Conservation (phyloP, 2,797 vertebrate species). For the Brotula barbata region DNA sequence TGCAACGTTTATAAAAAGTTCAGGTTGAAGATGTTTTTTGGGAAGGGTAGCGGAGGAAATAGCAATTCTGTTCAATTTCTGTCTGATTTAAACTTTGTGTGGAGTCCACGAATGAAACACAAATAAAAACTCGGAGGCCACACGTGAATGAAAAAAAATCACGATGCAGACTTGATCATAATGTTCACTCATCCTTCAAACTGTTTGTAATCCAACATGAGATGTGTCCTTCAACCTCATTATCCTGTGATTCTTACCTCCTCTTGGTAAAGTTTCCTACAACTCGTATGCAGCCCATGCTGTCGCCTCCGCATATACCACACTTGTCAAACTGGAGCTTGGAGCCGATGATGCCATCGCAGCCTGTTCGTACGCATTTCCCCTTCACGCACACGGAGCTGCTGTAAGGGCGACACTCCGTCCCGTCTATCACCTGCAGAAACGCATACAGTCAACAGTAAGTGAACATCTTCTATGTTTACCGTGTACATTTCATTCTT, state of each 20-base stretch:
- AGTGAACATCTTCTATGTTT: background rate
- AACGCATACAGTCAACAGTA: background rate
- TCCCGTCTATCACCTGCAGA: conserved; percentile 81
- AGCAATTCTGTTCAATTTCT: too few relatives aligned
- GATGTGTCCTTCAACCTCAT: too few relatives aligned
- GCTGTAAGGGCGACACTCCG: conserved; percentile 92
- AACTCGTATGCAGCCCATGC: conserved; percentile 89
- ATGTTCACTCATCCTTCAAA: too few relatives aligned
- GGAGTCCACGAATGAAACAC: too few relatives aligned
- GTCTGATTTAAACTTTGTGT: too few relatives aligned
- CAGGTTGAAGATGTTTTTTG: too few relatives aligned
- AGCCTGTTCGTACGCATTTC: conserved; percentile 92
- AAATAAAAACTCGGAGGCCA: too few relatives aligned
- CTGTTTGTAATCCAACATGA: too few relatives aligned
- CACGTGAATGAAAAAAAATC: too few relatives aligned
- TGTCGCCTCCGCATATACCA: conserved; percentile 93
- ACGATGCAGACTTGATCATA: too few relatives aligned
- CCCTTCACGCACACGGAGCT: conserved; percentile 94
- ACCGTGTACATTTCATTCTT: background rate
- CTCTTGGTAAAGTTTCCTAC: conserved; percentile 93
- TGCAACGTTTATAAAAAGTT: too few relatives aligned
- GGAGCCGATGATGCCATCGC: conserved; percentile 95
- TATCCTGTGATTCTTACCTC: conserved; percentile 80
- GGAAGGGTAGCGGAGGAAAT: too few relatives aligned
- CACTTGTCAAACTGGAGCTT: conserved; percentile 96